Evolutionary conservation across 1,140 invertebrate species (phyloP).

Genomic region (Araneus ventricosus): DNA sequence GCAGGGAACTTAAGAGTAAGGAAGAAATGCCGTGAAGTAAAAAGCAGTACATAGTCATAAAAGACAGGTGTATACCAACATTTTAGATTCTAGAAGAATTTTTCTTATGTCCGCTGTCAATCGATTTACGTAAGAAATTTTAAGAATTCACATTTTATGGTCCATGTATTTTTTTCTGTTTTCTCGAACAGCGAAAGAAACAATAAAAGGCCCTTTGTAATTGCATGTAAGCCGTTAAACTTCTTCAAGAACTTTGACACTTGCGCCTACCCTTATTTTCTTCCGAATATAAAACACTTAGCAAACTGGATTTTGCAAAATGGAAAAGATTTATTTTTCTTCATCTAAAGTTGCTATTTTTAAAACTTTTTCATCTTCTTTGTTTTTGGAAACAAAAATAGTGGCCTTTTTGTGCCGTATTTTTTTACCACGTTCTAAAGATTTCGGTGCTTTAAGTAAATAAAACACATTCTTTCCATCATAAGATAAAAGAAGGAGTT

Average conservation of each 20-base stretch:
- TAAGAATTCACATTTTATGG: conserved; percentile 8
- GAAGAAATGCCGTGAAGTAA: background rate
- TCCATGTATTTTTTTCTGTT: background rate
- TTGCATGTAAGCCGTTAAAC: conserved; percentile 51
- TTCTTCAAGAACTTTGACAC: conserved; percentile 54
- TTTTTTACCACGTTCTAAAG: background rate
- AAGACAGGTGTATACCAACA: background rate
- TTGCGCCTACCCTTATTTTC: background rate
- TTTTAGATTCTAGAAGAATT: background rate
- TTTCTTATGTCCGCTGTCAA: background rate
- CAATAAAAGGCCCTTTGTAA: conserved; percentile 39
- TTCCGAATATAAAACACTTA: background rate
- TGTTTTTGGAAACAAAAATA: no score
- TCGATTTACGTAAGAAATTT: background rate
- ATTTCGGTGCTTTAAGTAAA: background rate
- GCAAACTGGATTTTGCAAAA: conserved; percentile 25
- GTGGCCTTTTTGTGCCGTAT: background rate
- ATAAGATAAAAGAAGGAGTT: background rate
- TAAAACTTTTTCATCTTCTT: background rate
- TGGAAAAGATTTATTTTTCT: background rate
- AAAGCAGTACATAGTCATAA: background rate
- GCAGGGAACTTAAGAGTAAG: background rate
- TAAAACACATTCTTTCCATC: background rate
- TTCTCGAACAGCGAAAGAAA: background rate
- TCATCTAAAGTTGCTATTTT: background rate